These are phyloP conservation scores for Enteromius trimaculatus DNA, from an alignment of 2,797 vertebrate genomes.

Conservation along the genomic window DNA sequence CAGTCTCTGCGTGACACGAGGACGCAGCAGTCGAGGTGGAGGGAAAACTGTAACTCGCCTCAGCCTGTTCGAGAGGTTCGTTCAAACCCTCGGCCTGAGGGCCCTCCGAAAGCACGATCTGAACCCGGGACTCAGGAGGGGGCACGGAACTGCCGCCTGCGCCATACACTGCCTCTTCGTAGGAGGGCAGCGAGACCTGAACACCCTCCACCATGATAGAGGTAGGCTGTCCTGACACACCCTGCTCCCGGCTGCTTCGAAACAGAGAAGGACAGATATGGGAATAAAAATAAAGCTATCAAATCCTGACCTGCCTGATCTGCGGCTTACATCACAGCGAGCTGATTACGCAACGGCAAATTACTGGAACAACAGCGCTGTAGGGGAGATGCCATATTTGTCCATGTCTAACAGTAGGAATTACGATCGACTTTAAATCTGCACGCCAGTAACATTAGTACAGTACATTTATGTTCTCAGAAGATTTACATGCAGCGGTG, in stretches of 20 bases:
- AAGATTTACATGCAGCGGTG: not conserved
- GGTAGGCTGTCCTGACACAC: slow-evolving; percentile 88
- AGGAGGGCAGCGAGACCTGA: slow-evolving; percentile 93
- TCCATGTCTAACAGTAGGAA: slow-evolving; percentile 20
- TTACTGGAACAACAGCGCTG: slow-evolving; percentile 6
- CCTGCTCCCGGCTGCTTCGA: slow-evolving; percentile 89
- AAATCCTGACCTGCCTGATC: slow-evolving; percentile 22
- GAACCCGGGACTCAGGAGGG: slow-evolving; percentile 87
- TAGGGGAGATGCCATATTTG: not conserved
- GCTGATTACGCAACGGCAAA: slow-evolving; percentile 32
- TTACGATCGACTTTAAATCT: not conserved
- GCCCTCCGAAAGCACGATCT: slow-evolving; percentile 93
- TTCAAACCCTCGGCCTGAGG: slow-evolving; percentile 72
- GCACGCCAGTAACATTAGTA: not conserved
- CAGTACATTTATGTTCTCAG: not conserved
- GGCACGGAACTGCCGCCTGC: slow-evolving; percentile 80
- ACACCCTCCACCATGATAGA: slow-evolving; percentile 97
- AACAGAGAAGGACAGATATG: slow-evolving; percentile 34
- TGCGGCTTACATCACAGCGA: slow-evolving; percentile 13
- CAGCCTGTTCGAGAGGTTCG: slow-evolving; percentile 58
- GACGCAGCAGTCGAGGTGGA: slow-evolving; percentile 77
- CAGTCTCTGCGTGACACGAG: slow-evolving; percentile 86
- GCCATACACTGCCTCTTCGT: slow-evolving; percentile 98
- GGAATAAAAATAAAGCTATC: slow-evolving; percentile 21
- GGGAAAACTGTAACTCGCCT: slow-evolving; percentile 82